A percentile compares a stretch with the other conserved stretches of the same genome.
Evolutionary conservation across 1,140 invertebrate species (phyloP).

Genomic region (Lutraria rhynchaena): DNA sequence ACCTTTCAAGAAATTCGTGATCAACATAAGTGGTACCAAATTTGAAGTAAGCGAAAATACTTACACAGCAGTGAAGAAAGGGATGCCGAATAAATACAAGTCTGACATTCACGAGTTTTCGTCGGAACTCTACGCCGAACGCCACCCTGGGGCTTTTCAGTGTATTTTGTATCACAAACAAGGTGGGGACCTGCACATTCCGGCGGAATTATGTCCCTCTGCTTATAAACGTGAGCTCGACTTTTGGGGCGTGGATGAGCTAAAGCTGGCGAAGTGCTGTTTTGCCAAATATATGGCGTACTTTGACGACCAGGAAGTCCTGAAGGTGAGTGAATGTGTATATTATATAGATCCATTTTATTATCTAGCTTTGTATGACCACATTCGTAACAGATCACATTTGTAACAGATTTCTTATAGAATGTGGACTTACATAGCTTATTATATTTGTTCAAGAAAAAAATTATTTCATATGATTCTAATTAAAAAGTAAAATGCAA

Average conservation of each 20-base stretch:
- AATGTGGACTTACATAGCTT: too few relatives aligned
- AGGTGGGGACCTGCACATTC: slow-evolving; percentile 70
- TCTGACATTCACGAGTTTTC: background rate
- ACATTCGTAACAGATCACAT: too few relatives aligned
- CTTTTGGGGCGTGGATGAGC: slow-evolving; percentile 69
- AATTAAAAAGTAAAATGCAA: too few relatives aligned
- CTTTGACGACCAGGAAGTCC: slow-evolving; percentile 29
- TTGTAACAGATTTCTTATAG: too few relatives aligned
- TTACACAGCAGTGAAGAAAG: background rate
- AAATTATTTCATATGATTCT: too few relatives aligned
- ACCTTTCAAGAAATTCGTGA: background rate
- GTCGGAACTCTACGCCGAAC: slow-evolving; percentile 23
- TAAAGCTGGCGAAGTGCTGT: slow-evolving; percentile 69
- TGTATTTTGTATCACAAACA: slow-evolving; percentile 67
- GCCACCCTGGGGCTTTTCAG: slow-evolving; percentile 46
- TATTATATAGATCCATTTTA: too few relatives aligned
- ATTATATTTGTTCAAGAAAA: too few relatives aligned
- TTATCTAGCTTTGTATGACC: too few relatives aligned
- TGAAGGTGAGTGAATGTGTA: slow-evolving; percentile 30
- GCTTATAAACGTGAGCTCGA: slow-evolving; percentile 68
- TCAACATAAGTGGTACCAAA: slow-evolving; percentile 33
- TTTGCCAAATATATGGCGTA: slow-evolving; percentile 37
- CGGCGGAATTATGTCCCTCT: slow-evolving; percentile 65
- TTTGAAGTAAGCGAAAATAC: slow-evolving; percentile 31
- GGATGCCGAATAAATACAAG: background rate